Percentiles rank a stretch among this genome's conserved stretches.
These are phyloP conservation scores for Epinephelus moara DNA, from an alignment of 2,113 vertebrate genomes.

Conservation along the genomic window DNA sequence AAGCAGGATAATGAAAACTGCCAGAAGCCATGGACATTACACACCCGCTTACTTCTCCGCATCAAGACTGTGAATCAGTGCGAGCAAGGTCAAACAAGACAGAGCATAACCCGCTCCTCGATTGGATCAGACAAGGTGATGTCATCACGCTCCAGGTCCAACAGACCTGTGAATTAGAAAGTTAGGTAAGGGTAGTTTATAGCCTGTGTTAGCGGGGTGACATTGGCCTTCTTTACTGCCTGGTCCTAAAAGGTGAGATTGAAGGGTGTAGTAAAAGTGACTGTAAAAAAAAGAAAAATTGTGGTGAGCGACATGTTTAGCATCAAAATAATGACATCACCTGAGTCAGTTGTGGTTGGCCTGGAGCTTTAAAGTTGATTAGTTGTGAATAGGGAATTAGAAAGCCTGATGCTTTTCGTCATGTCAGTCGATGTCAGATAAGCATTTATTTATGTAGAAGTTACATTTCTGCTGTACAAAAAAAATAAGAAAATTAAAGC, in stretches of 20 bases:
- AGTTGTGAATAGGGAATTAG: slow-evolving; percentile 2
- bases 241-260: slow-evolving; percentile 69
- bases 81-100: slow-evolving; percentile 62
- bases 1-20: slow-evolving; percentile 26
- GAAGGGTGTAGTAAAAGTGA: slow-evolving; percentile 59
- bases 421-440: not conserved
- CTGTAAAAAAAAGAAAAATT: slow-evolving; percentile 39
- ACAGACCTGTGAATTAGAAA: slow-evolving; percentile 46
- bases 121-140: slow-evolving; percentile 46
- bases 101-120: slow-evolving; percentile 7
- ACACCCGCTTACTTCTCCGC: slow-evolving; percentile 28
- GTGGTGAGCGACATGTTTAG: slow-evolving; percentile 42
- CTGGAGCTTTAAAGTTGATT: not conserved
- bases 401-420: slow-evolving; percentile 19
- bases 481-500: not conserved
- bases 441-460: not conserved
- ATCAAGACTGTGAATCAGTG: slow-evolving; percentile 47
- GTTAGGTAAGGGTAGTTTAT: slow-evolving; percentile 65
- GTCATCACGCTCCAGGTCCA: slow-evolving; percentile 46
- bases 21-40: slow-evolving; percentile 29
- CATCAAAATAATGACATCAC: slow-evolving; percentile 42
- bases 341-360: not conserved
- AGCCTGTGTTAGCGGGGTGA: slow-evolving; percentile 62
- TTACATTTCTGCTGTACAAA: not conserved
- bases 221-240: slow-evolving; percentile 73